Percentiles rank a stretch among this genome's conserved stretches.
Evolutionary conservation across 1,140 invertebrate species (phyloP).

Genomic region (Holotrichia oblita): DNA sequence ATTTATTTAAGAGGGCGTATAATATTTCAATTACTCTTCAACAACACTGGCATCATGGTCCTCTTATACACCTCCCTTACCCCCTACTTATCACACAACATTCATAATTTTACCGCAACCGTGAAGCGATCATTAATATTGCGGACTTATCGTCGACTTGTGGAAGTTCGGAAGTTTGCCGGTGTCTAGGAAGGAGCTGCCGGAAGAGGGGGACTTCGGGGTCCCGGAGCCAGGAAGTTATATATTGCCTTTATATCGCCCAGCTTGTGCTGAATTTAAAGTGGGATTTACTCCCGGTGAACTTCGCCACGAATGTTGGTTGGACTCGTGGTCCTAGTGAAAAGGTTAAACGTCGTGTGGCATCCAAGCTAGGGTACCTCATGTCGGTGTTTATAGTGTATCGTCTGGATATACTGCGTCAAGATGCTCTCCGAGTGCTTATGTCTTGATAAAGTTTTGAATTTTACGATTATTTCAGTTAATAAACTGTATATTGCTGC

Average conservation of each 20-base stretch:
- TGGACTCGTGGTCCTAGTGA: constrained; percentile 6
- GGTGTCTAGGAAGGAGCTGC: constrained; percentile 57
- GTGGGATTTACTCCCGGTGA: constrained; percentile 51
- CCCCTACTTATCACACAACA: constrained; percentile 40
- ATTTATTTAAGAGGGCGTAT: constrained; percentile 40
- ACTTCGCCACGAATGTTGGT: constrained; percentile 8
- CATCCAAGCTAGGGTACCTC: background rate
- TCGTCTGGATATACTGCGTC: background rate
- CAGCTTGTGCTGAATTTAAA: constrained; percentile 54
- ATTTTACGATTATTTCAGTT: constrained; percentile 24
- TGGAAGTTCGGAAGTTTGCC: constrained; percentile 55
- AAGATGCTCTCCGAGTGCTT: background rate
- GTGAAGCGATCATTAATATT: constrained; percentile 55
- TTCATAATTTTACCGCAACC: constrained; percentile 42
- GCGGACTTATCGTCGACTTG: constrained; percentile 52
- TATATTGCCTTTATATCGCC: constrained; percentile 56
- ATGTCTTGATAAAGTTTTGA: constrained; percentile 6
- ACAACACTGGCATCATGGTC: background rate
- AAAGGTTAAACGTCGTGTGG: constrained; percentile 41
- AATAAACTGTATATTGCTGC: constrained; percentile 1
- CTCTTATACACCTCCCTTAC: background rate
- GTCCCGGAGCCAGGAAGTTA: constrained; percentile 50
- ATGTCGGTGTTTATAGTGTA: background rate
- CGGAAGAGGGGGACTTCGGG: constrained; percentile 52
- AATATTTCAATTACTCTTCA: constrained; percentile 45